Evolutionary conservation across 2,113 vertebrate genomes (phyloP).

Genomic region (Scatophagus argus): DNA sequence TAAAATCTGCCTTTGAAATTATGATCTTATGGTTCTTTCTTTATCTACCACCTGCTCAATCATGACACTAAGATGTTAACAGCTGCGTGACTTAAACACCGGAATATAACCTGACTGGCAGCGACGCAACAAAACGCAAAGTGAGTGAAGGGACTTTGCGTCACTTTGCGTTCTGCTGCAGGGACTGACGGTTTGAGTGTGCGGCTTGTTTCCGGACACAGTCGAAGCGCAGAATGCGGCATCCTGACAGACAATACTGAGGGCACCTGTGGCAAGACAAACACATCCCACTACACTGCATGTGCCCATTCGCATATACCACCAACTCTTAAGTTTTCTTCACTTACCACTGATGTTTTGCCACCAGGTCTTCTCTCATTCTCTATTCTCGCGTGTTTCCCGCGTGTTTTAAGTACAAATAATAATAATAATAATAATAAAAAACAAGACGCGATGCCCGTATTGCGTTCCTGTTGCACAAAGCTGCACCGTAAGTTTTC

Average conservation of each 20-base stretch:
- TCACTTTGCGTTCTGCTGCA: no score
- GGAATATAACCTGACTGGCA: neutral
- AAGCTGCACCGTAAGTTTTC: neutral
- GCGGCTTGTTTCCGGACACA: no score
- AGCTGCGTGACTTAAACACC: no score
- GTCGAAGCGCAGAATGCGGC: neutral
- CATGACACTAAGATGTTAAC: no score
- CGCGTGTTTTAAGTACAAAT: no score
- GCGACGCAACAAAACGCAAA: no score
- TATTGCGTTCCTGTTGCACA: slow-evolving; percentile 20
- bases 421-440: no score
- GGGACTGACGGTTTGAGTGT: neutral
- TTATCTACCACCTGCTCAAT: no score
- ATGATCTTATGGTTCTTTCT: no score
- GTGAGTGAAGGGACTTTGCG: no score
- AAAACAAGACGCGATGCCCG: neutral
- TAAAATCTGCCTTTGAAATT: no score
- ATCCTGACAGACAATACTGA: neutral
- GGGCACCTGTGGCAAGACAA: slow-evolving; percentile 24
- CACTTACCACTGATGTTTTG: slow-evolving; percentile 9
- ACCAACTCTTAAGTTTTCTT: neutral
- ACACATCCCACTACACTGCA: neutral
- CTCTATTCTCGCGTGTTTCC: no score
- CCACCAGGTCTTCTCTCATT: neutral
- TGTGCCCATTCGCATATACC: neutral